These are phyloP conservation scores for Deilephila porcellus DNA, from an alignment of 2,888 invertebrate species.

Conservation along the genomic window DNA sequence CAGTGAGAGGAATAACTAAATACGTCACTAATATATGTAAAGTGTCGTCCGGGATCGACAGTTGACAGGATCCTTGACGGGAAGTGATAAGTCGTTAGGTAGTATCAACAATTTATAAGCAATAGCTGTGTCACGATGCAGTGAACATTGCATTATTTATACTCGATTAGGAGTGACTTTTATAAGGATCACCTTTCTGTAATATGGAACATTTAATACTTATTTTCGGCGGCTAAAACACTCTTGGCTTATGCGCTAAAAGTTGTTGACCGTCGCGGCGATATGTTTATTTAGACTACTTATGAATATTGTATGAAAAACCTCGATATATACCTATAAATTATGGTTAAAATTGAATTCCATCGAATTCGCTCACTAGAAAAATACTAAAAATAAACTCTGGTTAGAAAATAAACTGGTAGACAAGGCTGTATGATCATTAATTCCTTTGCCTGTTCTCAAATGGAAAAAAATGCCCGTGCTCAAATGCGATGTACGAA, in stretches of 20 bases:
- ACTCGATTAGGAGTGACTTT: neutral
- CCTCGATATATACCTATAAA: no score
- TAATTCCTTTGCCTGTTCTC: neutral
- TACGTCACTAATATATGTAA: slow-evolving; percentile 35
- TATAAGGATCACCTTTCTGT: neutral
- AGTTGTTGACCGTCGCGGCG: no score
- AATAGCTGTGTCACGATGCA: slow-evolving; percentile 6
- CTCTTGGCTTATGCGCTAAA: no score
- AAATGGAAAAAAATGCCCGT: neutral
- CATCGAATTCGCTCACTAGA: no score
- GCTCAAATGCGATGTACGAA: neutral
- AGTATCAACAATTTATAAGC: slow-evolving; percentile 29
- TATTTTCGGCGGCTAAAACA: no score
- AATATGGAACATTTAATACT: no score
- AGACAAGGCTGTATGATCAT: neutral
- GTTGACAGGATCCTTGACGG: slow-evolving; percentile 32
- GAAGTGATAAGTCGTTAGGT: slow-evolving; percentile 23
- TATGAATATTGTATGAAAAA: no score
- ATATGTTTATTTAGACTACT: no score
- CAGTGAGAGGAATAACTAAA: neutral
- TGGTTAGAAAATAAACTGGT: neutral
- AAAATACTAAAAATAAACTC: neutral
- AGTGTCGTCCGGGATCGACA: slow-evolving; percentile 46
- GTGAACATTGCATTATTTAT: neutral
- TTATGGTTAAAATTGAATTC: no score